Conservation (phyloP, 2,113 vertebrate species). For the Saccopteryx bilineata region DNA sequence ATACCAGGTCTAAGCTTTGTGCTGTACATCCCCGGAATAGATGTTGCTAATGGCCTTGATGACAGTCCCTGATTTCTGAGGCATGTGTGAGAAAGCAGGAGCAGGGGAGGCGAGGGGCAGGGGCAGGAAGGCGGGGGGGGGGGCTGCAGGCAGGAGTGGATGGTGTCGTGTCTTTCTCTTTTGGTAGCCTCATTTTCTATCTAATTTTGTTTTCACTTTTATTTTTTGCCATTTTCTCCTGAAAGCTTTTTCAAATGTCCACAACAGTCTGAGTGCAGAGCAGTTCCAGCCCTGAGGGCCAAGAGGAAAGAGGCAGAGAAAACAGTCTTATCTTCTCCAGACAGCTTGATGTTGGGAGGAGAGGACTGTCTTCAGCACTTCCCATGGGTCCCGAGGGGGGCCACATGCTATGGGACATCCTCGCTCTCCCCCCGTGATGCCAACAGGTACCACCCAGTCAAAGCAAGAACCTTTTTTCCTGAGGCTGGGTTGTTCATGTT, state of each 20-base stretch:
- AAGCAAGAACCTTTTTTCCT: not conserved
- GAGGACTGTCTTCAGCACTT: not conserved
- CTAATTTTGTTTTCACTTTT: conserved; percentile 32
- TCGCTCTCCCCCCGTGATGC: no score
- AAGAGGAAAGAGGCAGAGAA: not conserved
- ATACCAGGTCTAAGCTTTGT: conserved; percentile 55
- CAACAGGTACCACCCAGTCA: not conserved
- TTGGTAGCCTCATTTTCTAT: not conserved
- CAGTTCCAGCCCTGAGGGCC: not conserved
- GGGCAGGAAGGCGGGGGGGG: not conserved
- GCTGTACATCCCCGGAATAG: conserved; percentile 29
- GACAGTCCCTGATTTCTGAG: conserved; percentile 64
- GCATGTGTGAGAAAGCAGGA: not conserved
- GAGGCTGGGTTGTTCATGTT: not conserved
- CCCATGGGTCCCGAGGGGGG: not conserved
- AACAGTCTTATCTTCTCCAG: not conserved
- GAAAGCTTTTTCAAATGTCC: conserved; percentile 34
- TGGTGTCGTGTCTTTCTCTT: not conserved
- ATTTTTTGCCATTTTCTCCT: not conserved
- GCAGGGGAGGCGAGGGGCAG: not conserved
- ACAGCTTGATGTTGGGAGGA: not conserved
- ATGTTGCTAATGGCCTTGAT: conserved; percentile 52
- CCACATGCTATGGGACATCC: not conserved
- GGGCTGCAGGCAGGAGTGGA: not conserved
- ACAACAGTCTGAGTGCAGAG: not conserved